Conservation (phyloP, 2,888 invertebrate species). For the Slavum lentiscoides region DNA sequence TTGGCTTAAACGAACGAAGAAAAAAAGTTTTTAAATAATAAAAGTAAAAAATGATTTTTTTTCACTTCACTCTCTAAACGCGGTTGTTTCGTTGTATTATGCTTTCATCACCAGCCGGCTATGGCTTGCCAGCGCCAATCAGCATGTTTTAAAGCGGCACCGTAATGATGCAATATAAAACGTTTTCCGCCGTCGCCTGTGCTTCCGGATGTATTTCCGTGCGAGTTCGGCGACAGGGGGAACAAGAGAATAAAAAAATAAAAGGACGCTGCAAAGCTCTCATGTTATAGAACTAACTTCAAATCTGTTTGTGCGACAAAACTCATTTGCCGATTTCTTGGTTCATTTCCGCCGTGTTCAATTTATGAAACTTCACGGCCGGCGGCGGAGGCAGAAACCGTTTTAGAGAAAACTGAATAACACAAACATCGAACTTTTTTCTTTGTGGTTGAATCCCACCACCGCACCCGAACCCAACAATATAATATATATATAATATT, state of each 20-base stretch:
- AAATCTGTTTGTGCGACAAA: constrained; percentile 52
- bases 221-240: not conserved
- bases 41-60: not conserved
- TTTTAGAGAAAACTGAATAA: constrained; percentile 30
- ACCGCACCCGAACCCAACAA: not conserved
- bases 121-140: not conserved
- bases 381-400: not conserved
- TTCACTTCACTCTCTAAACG: not conserved
- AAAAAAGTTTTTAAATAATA: constrained; percentile 1
- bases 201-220: constrained; percentile 32
- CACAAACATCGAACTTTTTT: constrained; percentile 16
- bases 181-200: constrained; percentile 36
- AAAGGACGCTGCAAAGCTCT: not conserved
- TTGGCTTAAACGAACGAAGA: not conserved
- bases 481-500: too few relatives aligned
- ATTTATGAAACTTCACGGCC: constrained; percentile 29
- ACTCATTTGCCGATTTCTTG: constrained; percentile 52
- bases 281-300: not conserved
- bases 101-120: not conserved
- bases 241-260: not conserved
- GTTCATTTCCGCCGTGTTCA: constrained; percentile 52
- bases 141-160: not conserved
- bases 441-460: too few relatives aligned
- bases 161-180: constrained; percentile 45
- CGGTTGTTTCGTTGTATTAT: not conserved